phyloP scores from a whole-genome alignment of 2,113 vertebrate species.

The Rafetus swinhoei region DNA sequence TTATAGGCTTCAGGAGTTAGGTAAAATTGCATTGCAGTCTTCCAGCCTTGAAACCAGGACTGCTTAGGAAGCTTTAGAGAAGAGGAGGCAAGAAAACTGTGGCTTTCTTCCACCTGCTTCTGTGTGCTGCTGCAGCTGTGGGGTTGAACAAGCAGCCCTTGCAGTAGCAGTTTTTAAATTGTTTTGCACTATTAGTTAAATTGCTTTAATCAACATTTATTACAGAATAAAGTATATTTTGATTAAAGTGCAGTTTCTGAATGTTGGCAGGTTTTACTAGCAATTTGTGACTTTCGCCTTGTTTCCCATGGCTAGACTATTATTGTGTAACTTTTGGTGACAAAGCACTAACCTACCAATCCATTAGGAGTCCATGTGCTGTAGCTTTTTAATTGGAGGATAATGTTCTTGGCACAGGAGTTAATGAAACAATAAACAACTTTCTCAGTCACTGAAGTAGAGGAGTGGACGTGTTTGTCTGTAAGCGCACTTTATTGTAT shows the following conservation, averaged over 20 bases:
- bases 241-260: slow-evolving; percentile 35
- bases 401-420: neutral
- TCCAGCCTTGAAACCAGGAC: neutral
- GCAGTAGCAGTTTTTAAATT: neutral
- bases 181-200: neutral
- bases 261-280: slow-evolving; percentile 34
- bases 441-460: slow-evolving; percentile 11
- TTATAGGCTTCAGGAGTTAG: neutral
- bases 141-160: neutral
- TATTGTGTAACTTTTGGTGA: slow-evolving; percentile 47
- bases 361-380: slow-evolving; percentile 47
- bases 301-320: neutral
- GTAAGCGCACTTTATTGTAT: slow-evolving; percentile 19
- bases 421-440: slow-evolving; percentile 54
- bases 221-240: slow-evolving; percentile 23
- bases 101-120: neutral
- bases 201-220: neutral
- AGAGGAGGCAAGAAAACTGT: neutral
- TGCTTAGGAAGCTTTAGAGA: neutral
- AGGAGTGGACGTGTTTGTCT: neutral
- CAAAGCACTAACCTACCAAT: slow-evolving; percentile 14
- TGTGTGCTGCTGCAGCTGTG: neutral
- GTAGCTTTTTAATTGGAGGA: slow-evolving; percentile 29
- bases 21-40: neutral
- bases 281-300: slow-evolving; percentile 7